phyloP scores from a whole-genome alignment of 2,888 invertebrate species.

The Pseudoips prasinana region DNA sequence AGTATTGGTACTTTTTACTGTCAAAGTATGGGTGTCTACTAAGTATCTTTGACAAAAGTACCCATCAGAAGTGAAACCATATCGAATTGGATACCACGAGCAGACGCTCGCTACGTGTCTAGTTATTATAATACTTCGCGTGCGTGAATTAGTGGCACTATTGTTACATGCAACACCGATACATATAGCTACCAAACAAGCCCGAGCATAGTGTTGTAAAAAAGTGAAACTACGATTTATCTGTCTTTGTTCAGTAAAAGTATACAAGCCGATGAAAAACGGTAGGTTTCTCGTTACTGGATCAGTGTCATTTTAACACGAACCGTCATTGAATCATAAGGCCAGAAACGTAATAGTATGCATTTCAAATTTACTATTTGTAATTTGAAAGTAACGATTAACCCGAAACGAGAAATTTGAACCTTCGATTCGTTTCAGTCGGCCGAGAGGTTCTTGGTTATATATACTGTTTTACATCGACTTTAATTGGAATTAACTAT shows the following conservation, averaged over 20 bases:
- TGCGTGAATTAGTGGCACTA: constrained; percentile 54
- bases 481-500: no score
- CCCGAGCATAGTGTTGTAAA: constrained; percentile 17
- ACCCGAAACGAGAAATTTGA: constrained; percentile 5
- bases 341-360: constrained; percentile 1
- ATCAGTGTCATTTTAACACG: constrained; percentile 2
- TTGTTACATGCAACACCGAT: constrained; percentile 61
- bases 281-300: no score
- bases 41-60: constrained; percentile 37
- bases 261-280: constrained; percentile 7
- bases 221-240: constrained; percentile 29
- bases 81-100: constrained; percentile 71
- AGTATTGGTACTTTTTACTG: no score
- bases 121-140: constrained; percentile 56
- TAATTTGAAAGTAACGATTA: constrained; percentile 2
- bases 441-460: neutral
- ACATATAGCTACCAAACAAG: constrained; percentile 35
- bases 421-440: constrained; percentile 4
- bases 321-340: constrained; percentile 1
- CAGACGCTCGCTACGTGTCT: constrained; percentile 58
- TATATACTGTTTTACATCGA: no score
- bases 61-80: constrained; percentile 75
- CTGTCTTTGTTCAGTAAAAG: constrained; percentile 14
- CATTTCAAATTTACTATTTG: neutral
- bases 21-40: no score